Conservation (phyloP, 2,888 invertebrate genomes). For the Erynnis tages region DNA sequence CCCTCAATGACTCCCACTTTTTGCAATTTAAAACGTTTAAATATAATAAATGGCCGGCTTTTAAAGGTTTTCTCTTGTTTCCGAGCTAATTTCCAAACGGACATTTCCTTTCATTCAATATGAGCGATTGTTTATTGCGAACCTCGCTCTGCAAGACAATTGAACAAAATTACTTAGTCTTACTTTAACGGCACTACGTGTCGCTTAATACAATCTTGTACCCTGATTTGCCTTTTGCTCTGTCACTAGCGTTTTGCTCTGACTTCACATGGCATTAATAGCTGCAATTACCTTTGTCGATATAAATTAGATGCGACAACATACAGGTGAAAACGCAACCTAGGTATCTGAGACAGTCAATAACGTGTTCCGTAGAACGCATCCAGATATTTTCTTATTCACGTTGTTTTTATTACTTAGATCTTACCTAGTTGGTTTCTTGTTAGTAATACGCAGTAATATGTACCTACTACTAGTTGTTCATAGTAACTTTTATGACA, state of each 20-base stretch:
- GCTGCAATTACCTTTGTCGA: slow-evolving; percentile 2
- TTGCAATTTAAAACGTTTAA: slow-evolving; percentile 63
- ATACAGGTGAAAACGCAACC: neutral
- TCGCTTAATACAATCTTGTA: slow-evolving; percentile 34
- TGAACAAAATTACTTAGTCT: slow-evolving; percentile 68
- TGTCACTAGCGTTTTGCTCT: slow-evolving; percentile 9
- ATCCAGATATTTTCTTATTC: too few relatives aligned
- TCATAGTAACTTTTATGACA: too few relatives aligned
- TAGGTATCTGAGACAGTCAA: neutral
- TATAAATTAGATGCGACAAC: slow-evolving; percentile 7
- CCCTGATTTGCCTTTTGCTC: slow-evolving; percentile 19
- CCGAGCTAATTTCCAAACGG: slow-evolving; percentile 74
- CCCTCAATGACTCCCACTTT: slow-evolving; percentile 43
- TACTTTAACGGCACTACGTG: slow-evolving; percentile 61
- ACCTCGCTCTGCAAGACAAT: slow-evolving; percentile 72
- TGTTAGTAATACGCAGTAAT: too few relatives aligned
- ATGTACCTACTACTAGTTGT: too few relatives aligned
- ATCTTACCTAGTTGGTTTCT: too few relatives aligned
- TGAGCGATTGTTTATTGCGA: slow-evolving; percentile 78
- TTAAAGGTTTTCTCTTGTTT: slow-evolving; percentile 79
- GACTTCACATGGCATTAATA: slow-evolving; percentile 6
- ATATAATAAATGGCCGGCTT: slow-evolving; percentile 71
- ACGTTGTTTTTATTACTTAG: too few relatives aligned
- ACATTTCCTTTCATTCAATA: slow-evolving; percentile 81
- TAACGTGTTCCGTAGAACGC: slow-evolving; percentile 4